Evolutionary conservation across 2,888 invertebrate genomes (phyloP).

Genomic region (Scaptomyza tumidula): DNA sequence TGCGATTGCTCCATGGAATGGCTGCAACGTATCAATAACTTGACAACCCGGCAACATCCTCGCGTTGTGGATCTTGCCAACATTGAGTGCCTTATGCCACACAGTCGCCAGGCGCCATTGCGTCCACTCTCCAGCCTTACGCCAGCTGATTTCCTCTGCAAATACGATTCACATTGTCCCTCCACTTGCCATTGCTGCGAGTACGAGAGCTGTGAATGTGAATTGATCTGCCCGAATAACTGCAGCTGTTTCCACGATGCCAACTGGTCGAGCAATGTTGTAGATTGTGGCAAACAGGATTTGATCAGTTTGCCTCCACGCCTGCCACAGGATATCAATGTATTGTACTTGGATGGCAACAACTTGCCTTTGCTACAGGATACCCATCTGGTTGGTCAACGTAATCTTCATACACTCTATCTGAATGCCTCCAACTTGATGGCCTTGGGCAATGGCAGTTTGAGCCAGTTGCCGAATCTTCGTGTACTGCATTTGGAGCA

Average conservation of each 20-base stretch:
- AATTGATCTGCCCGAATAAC: conserved; percentile 97
- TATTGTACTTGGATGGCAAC: conserved; percentile 96
- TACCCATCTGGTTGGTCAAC: conserved; percentile 95
- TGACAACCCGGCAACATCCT: conserved; percentile 93
- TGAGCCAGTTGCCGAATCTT: conserved; percentile 92
- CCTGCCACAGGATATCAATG: conserved; percentile 97
- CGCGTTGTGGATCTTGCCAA: conserved; percentile 94
- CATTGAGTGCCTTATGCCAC: conserved; percentile 94
- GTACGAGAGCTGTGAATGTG: conserved; percentile 98
- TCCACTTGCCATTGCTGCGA: conserved; percentile 98
- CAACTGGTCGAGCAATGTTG: conserved; percentile 96
- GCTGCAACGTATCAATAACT: conserved; percentile 94
- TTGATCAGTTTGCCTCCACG: conserved; percentile 87
- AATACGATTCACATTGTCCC: conserved; percentile 96
- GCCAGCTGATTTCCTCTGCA: conserved; percentile 94
- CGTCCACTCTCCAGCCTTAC: conserved; percentile 91
- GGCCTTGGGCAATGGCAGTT: conserved; percentile 94
- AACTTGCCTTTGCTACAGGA: conserved; percentile 90
- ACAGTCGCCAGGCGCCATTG: conserved; percentile 92
- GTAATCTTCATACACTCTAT: conserved; percentile 93
- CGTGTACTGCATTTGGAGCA: conserved; percentile 93
- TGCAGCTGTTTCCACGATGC: conserved; percentile 98
- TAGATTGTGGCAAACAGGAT: conserved; percentile 91
- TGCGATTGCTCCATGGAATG: conserved; percentile 98
- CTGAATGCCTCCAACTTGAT: conserved; percentile 94